phyloP scores from a whole-genome alignment of 2,888 invertebrate genomes.

The Cremastobaeus sp. region DNA sequence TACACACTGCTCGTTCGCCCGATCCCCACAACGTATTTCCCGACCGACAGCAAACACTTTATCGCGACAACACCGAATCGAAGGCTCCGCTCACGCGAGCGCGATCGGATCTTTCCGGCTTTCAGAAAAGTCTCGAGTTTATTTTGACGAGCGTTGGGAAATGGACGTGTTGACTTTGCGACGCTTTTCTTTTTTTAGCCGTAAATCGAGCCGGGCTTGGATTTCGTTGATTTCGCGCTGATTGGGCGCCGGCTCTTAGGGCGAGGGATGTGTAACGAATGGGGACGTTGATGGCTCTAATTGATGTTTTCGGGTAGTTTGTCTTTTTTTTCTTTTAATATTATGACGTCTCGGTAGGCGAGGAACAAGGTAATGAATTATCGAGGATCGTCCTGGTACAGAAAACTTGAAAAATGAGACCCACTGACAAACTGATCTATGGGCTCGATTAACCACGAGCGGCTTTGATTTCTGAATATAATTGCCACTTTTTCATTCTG shows the following conservation, averaged over 20 bases:
- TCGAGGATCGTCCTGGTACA: background rate
- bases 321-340: slow-evolving; percentile 3
- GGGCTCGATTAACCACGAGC: slow-evolving; percentile 5
- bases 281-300: slow-evolving; percentile 23
- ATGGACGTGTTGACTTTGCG: slow-evolving; percentile 22
- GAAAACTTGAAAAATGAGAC: slow-evolving; percentile 9
- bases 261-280: background rate
- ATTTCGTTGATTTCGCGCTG: background rate
- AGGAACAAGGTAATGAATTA: slow-evolving; percentile 20
- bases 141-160: slow-evolving; percentile 10
- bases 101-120: slow-evolving; percentile 1
- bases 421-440: slow-evolving; percentile 5
- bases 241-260: background rate
- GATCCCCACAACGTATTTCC: slow-evolving; percentile 21
- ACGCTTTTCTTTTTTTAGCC: slow-evolving; percentile 13
- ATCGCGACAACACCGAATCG: slow-evolving; percentile 16
- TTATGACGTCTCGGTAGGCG: slow-evolving; percentile 15
- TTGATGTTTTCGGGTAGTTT: slow-evolving; percentile 16
- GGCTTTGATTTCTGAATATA: too few relatives aligned
- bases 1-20: slow-evolving; percentile 16
- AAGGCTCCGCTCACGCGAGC: too few relatives aligned
- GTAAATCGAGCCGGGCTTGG: slow-evolving; percentile 3
- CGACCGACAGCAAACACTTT: slow-evolving; percentile 42
- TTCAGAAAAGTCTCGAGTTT: slow-evolving; percentile 13
- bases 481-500: slow-evolving; percentile 1